Evolutionary conservation across 2,113 vertebrate species (phyloP).

Genomic region (Sapajus apella): DNA sequence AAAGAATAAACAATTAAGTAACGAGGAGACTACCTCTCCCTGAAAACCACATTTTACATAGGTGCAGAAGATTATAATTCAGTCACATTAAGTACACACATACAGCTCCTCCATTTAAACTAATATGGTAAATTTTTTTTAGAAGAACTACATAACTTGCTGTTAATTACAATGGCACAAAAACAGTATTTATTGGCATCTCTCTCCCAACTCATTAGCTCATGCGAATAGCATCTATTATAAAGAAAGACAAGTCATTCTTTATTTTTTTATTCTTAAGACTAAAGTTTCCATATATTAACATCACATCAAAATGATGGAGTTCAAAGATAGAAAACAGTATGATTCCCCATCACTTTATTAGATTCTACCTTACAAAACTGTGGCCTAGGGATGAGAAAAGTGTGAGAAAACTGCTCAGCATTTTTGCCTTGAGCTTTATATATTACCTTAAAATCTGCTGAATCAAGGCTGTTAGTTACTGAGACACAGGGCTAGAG

Average conservation of each 20-base stretch:
- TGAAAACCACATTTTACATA: neutral
- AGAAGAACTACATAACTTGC: neutral
- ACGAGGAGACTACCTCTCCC: neutral
- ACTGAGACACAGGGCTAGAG: slow-evolving; percentile 45
- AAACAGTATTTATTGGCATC: neutral
- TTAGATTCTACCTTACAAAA: neutral
- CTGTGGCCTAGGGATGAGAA: neutral
- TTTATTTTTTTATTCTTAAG: neutral
- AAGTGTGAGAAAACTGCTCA: neutral
- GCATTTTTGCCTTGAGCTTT: slow-evolving; percentile 18
- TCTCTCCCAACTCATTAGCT: neutral
- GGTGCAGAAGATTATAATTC: neutral
- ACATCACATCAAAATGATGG: neutral
- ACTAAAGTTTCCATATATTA: neutral
- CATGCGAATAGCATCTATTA: neutral
- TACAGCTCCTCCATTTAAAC: neutral
- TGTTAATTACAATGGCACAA: neutral
- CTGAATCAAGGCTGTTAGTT: slow-evolving; percentile 27
- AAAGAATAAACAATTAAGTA: neutral
- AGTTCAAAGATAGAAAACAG: slow-evolving; percentile 14
- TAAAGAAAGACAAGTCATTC: neutral
- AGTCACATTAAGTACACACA: neutral
- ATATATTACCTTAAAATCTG: neutral
- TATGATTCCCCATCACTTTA: neutral
- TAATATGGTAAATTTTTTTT: neutral